Evolutionary conservation across 2,888 invertebrate genomes (phyloP), one percentile per base, ranked within the genome.

Genomic region (Linnaemya vulpina): DNA sequence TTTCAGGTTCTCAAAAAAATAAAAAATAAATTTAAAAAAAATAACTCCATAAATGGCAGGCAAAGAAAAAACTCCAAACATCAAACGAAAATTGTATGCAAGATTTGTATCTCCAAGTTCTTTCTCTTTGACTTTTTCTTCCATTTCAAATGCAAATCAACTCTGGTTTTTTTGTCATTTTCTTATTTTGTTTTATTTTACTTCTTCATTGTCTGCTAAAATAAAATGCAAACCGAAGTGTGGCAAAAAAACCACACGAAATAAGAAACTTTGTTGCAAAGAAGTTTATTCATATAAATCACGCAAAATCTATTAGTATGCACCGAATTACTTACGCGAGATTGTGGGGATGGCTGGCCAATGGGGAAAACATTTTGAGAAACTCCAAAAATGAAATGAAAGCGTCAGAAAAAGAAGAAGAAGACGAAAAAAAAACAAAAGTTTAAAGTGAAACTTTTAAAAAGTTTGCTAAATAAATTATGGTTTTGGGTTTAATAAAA

Each of bases 241-340:
- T 40, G 5, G 30, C n/a, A n/a, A 30, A 25, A 74, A 53, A 53
- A 15, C 13, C 17, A 20, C 22, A 49, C 38, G 40, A 9, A 55
- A 43, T 15, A 55, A 10, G 51, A 25, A 51, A 25, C 38, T 68
- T 46, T 68, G 67, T 55, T 30, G 43, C 55, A 49, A 58, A 58
- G 17, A 43, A 79, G 78, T 70, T 71, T 55, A 49, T 73, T 35
- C 71, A n/a, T 35, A 75, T 81, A 81, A 81, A 81, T 81, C 81
- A 75, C 68, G 53, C 40, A 73, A 68, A 81, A 81, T 81, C 68
- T 81, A 75, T 81, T 81, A 68, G 81, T 75, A 81, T 81, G 75
- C 75, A 81, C 75, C 75, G 75, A 75, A 68, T 68, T 79, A 63
- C 71, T 71, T 79, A n/a, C n/a, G 13, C 38, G 63, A 30, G 46